These are phyloP conservation scores for Dunckerocampus dactyliophorus DNA, from an alignment of 2,113 vertebrate species.

Conservation along the genomic window DNA sequence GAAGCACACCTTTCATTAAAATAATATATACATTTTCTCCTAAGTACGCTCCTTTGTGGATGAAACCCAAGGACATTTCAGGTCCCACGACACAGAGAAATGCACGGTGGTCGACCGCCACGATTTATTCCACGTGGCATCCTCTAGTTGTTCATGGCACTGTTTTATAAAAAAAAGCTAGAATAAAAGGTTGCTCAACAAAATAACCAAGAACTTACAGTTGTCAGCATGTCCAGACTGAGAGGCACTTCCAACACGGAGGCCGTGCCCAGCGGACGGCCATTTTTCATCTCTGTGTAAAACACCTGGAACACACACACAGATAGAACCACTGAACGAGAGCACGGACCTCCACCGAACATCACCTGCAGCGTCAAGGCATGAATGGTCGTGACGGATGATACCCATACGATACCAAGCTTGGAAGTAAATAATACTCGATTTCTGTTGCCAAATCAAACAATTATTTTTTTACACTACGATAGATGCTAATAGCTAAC, in stretches of 20 bases:
- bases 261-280: constrained; percentile 64
- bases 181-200: not conserved
- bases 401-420: too few species aligned
- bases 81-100: not conserved
- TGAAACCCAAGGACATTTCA: not conserved
- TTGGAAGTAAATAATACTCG: too few species aligned
- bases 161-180: not conserved
- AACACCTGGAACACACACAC: constrained; percentile 76
- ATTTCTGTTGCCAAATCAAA: too few species aligned
- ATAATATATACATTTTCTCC: too few species aligned
- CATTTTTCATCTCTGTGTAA: constrained; percentile 78
- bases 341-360: not conserved
- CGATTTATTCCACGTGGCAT: too few species aligned
- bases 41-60: too few species aligned
- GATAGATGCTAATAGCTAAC: too few species aligned
- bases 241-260: constrained; percentile 74
- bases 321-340: constrained; percentile 6
- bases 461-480: too few species aligned
- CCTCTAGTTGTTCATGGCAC: too few species aligned
- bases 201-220: constrained; percentile 71
- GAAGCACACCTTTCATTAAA: too few species aligned
- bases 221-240: constrained; percentile 73
- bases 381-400: not conserved
- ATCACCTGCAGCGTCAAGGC: not conserved
- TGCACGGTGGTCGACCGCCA: too few species aligned